Base-by-base conservation (phyloP, 2,888 invertebrate species). In the Pyrrhia umbra region DNA sequence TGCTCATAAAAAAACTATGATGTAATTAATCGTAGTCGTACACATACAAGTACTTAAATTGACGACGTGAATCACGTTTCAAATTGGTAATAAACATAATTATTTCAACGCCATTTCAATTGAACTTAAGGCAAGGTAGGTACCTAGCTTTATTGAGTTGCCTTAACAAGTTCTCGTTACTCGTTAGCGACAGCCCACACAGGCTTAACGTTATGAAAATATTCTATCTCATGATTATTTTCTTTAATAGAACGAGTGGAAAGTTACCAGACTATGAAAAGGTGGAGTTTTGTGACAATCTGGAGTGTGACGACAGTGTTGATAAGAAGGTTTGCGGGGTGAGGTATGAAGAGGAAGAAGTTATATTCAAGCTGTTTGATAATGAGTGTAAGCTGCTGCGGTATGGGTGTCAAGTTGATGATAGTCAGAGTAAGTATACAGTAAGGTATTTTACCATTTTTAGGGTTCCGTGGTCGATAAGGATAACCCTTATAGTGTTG, bases 341-440 rank as follows among this genome's bases (percentile, higher is more conserved):
- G 0, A 82, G 85, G 15, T 74, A 77, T 1, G 85, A 88, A 39
- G 80, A 80, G 0, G 74, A 78, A 0, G 84, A 85, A 0, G 82
- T 82, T 30, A 75, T 78, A 0, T 59, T 91, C 6, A 90, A 80
- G 62, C 10, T 85, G n/a, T 94, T 93, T 74, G 74, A 85, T 20
- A 90, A 85, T 52, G 90, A 90, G 74, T 94, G 94, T 67, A 80
- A 85, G 8, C 70, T 94, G 34, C 50, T 91, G 21, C 83, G 85
- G 50, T 89, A 85, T 71, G 91, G 90, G 0, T 94, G 94, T 66
- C 60, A 68, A 20, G 88, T 86, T 9, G 75, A 80, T 1, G 79
- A 83, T 5, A 68, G 76, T 2, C 59, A 85, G 61, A 87, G 92
- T 92, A 79, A 49, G 66, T 62, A 23, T 0, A n/a, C n/a, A n/a